These are phyloP conservation scores for Pollenia angustigena DNA, from an alignment of 2,888 invertebrate species.

Conservation along the genomic window DNA sequence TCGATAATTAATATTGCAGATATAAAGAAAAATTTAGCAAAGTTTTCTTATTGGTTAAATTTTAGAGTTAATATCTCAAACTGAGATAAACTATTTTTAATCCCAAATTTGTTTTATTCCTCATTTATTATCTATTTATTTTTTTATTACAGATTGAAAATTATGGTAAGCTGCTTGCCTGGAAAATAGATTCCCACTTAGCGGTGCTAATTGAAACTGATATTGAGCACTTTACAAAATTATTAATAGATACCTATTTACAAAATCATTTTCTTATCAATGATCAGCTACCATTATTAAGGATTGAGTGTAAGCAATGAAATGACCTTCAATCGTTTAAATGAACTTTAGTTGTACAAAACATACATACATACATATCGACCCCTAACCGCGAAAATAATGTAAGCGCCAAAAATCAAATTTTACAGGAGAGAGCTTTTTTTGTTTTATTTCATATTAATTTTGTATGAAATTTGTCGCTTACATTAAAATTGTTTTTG, in stretches of 20 bases:
- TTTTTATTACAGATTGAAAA: constrained; percentile 87
- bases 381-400: no score
- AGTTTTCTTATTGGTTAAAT: no score
- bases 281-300: constrained; percentile 89
- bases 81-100: neutral
- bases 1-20: no score
- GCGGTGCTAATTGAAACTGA: constrained; percentile 91
- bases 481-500: no score
- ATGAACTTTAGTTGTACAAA: neutral
- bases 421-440: no score
- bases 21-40: no score
- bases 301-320: constrained; percentile 89
- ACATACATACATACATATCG: neutral
- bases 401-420: no score
- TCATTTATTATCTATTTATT: neutral
- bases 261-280: constrained; percentile 90
- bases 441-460: no score
- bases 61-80: no score
- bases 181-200: constrained; percentile 91
- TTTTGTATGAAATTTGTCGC: no score
- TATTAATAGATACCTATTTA: constrained; percentile 89
- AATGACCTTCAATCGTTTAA: no score
- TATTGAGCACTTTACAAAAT: constrained; percentile 88
- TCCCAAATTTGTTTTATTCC: neutral
- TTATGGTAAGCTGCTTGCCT: constrained; percentile 91